A percentile compares a stretch with the other conserved stretches of the same genome.
phyloP scores from a whole-genome alignment of 2,113 vertebrate species.

The Hippocampus comes region DNA sequence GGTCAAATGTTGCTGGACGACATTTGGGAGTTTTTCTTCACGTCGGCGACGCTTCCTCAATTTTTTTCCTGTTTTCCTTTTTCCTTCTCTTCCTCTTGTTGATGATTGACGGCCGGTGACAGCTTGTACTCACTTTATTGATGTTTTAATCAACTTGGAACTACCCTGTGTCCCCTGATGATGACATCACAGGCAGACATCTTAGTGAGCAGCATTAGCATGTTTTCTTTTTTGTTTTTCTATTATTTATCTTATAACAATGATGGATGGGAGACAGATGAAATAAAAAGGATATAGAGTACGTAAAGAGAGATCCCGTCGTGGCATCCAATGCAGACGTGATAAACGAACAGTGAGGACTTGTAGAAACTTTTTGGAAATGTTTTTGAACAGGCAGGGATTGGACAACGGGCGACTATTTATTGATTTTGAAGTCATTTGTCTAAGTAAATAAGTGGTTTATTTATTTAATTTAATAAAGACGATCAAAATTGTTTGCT shows the following conservation, averaged over 20 bases:
- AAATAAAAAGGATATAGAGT: neutral
- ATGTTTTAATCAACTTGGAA: neutral
- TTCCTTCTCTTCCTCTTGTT: neutral
- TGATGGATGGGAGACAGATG: neutral
- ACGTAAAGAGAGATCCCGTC: too few relatives aligned
- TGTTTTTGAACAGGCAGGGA: neutral
- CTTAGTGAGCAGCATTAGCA: constrained; percentile 9
- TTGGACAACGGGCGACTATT: too few relatives aligned
- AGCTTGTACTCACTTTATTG: neutral
- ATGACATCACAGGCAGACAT: constrained; percentile 20
- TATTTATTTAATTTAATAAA: too few relatives aligned
- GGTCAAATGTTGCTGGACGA: constrained; percentile 50
- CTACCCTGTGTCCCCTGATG: neutral
- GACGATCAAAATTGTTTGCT: too few relatives aligned
- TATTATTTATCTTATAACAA: neutral
- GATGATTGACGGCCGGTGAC: neutral
- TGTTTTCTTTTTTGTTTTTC: constrained; percentile 7
- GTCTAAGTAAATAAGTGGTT: too few relatives aligned
- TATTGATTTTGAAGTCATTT: too few relatives aligned
- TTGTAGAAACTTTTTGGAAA: neutral
- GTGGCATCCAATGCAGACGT: neutral
- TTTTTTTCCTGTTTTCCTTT: neutral
- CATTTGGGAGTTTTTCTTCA: neutral
- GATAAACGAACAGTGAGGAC: neutral
- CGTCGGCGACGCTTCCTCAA: neutral